phyloP scores from a whole-genome alignment of 64 coral and sea anemone species.

The Montipora sp. region DNA sequence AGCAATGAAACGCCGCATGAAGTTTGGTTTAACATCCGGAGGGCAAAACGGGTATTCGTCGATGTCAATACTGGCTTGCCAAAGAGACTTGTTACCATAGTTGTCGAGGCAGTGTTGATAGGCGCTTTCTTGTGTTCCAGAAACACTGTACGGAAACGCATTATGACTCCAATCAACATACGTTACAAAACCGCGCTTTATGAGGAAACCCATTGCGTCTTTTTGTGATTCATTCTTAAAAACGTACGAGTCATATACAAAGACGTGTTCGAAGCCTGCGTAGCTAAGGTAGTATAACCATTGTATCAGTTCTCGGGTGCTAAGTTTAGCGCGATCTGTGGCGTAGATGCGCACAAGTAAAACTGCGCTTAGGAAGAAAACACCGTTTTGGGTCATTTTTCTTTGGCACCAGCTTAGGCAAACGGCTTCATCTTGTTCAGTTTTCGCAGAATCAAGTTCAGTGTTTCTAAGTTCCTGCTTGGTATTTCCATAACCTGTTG shows the following conservation, averaged over 20 bases:
- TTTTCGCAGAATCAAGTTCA: background rate
- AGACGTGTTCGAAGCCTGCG: slow-evolving; percentile 87
- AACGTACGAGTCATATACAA: slow-evolving; percentile 79
- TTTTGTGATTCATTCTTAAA: slow-evolving; percentile 73
- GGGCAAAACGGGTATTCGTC: slow-evolving; percentile 94
- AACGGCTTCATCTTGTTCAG: background rate
- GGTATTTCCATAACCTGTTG: background rate
- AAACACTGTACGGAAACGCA: slow-evolving; percentile 66
- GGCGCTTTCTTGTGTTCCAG: slow-evolving; percentile 70
- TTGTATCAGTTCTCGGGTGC: slow-evolving; percentile 67
- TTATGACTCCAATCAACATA: slow-evolving; percentile 82
- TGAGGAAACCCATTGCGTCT: slow-evolving; percentile 49
- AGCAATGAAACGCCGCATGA: slow-evolving; percentile 65
- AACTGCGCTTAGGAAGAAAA: slow-evolving; percentile 76
- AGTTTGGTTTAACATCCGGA: slow-evolving; percentile 56
- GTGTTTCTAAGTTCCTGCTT: background rate
- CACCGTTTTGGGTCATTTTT: background rate
- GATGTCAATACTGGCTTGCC: slow-evolving; percentile 80
- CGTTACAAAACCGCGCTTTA: slow-evolving; percentile 77
- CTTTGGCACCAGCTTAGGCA: slow-evolving; percentile 21
- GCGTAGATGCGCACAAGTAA: slow-evolving; percentile 76
- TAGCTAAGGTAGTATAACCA: slow-evolving; percentile 82
- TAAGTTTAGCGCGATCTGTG: slow-evolving; percentile 49
- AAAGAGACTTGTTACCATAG: slow-evolving; percentile 66
- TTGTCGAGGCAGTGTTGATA: slow-evolving; percentile 70